phyloP scores from a whole-genome alignment of 1,140 invertebrate genomes.

The Plectrocnemia conspersa region DNA sequence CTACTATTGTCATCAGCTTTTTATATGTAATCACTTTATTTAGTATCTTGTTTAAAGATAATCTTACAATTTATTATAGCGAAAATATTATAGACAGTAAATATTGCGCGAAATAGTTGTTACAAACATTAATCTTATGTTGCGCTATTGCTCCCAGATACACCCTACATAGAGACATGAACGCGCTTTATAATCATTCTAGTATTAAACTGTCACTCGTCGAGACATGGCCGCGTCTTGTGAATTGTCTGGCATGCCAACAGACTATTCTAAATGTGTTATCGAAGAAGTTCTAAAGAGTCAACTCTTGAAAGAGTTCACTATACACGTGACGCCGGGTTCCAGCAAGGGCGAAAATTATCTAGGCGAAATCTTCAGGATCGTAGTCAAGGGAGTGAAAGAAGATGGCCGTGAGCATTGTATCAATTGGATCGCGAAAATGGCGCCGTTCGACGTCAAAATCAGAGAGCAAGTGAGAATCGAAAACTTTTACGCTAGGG shows the following conservation, averaged over 20 bases:
- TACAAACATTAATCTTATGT: no score
- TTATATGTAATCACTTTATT: no score
- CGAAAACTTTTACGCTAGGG: background rate
- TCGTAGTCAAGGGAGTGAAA: slow-evolving; percentile 19
- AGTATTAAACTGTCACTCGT: no score
- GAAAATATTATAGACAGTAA: no score
- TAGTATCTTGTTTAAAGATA: no score
- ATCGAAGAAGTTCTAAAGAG: background rate
- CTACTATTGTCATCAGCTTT: no score
- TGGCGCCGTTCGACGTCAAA: background rate
- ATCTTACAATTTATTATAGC: no score
- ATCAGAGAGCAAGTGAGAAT: slow-evolving; percentile 1
- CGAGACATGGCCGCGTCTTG: no score
- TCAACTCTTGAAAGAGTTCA: slow-evolving; percentile 6
- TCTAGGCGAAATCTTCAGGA: slow-evolving; percentile 39
- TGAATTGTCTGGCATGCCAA: background rate
- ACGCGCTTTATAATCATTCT: no score
- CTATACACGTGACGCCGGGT: background rate
- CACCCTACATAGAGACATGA: no score
- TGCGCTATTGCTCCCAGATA: no score
- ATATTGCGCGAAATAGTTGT: no score
- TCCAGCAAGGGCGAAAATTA: slow-evolving; percentile 42
- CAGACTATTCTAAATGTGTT: background rate
- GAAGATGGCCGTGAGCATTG: background rate
- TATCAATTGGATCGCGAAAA: slow-evolving; percentile 2